phyloP scores from a whole-genome alignment of 2,888 invertebrate species.

The Plagodis dolabraria region DNA sequence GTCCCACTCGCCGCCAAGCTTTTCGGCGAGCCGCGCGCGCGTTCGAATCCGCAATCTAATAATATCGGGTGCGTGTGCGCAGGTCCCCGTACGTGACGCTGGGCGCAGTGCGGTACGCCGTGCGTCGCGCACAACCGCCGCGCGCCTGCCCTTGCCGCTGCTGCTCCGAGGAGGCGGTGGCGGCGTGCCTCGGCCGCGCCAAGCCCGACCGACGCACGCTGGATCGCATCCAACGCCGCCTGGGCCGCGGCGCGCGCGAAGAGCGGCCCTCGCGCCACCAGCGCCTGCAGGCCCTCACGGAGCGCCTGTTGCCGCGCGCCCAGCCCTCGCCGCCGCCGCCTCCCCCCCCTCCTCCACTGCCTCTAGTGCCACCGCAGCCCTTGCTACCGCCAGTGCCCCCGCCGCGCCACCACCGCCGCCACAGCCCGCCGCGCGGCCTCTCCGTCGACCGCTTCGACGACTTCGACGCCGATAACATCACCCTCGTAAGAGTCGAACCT shows the following conservation, averaged over 20 bases:
- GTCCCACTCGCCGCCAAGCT: constrained; percentile 78
- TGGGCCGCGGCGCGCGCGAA: constrained; percentile 85
- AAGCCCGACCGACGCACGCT: constrained; percentile 87
- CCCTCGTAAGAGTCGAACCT: constrained; percentile 84
- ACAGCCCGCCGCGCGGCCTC: constrained; percentile 78
- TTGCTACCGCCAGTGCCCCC: constrained; percentile 84
- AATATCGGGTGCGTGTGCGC: constrained; percentile 64
- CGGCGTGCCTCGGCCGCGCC: constrained; percentile 81
- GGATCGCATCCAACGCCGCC: constrained; percentile 93
- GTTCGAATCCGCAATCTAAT: constrained; percentile 52
- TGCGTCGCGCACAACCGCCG: constrained; percentile 87
- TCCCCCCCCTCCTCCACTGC: constrained; percentile 71
- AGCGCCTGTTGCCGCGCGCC: constrained; percentile 88
- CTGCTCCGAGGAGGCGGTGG: constrained; percentile 83
- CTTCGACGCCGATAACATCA: constrained; percentile 77
- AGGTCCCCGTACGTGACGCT: constrained; percentile 87
- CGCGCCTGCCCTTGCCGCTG: constrained; percentile 84
- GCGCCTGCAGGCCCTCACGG: constrained; percentile 92
- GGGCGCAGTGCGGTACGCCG: constrained; percentile 89
- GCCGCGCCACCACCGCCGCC: constrained; percentile 79
- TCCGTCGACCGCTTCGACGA: constrained; percentile 77
- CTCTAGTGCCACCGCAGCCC: constrained; percentile 79
- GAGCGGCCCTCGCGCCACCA: constrained; percentile 85
- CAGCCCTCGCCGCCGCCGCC: constrained; percentile 60
- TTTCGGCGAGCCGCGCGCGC: constrained; percentile 68